These are phyloP conservation scores for Pristiophorus japonicus DNA, from an alignment of 2,113 vertebrate species.

Conservation along the genomic window DNA sequence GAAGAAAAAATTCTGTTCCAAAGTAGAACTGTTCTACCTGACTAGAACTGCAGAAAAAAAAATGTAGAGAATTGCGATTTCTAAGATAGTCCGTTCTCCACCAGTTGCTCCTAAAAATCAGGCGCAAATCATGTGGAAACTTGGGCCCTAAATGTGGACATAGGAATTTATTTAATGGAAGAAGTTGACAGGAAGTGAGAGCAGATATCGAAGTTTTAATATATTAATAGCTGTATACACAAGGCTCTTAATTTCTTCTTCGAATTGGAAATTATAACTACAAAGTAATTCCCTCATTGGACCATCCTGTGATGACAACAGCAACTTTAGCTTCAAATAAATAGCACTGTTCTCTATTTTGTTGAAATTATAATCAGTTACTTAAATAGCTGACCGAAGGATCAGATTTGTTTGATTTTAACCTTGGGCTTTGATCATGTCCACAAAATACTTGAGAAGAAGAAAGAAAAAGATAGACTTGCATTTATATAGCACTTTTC, in stretches of 20 bases:
- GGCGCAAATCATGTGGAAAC: too few relatives aligned
- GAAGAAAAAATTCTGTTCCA: too few relatives aligned
- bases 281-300: background rate
- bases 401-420: background rate
- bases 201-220: background rate
- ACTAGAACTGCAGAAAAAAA: too few relatives aligned
- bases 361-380: background rate
- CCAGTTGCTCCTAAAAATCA: too few relatives aligned
- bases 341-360: background rate
- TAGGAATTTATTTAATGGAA: background rate
- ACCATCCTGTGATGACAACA: background rate
- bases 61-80: too few relatives aligned
- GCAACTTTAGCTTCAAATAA: background rate
- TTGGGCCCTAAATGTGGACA: too few relatives aligned
- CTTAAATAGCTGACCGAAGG: background rate
- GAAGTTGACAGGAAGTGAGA: too few relatives aligned
- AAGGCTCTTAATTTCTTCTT: background rate
- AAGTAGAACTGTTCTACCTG: too few relatives aligned
- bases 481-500: background rate
- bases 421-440: background rate
- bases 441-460: background rate
- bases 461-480: background rate
- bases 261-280: background rate
- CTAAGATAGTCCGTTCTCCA: too few relatives aligned
- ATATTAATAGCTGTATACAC: background rate